These are phyloP conservation scores for Falco punctatus DNA, from an alignment of 2,113 vertebrate species.

Conservation along the genomic window DNA sequence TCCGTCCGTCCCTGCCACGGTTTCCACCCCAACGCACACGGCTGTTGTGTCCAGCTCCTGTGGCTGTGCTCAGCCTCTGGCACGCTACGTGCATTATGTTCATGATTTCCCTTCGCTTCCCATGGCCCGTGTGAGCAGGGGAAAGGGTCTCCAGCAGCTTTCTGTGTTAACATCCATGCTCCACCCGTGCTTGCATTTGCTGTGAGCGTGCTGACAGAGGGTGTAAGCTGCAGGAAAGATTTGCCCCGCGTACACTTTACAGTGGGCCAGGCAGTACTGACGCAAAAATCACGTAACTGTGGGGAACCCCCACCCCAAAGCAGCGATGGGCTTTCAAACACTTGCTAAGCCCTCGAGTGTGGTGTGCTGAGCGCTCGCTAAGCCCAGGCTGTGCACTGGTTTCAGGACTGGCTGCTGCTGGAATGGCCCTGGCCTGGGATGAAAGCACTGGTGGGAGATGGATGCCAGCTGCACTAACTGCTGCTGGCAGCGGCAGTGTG, in stretches of 20 bases:
- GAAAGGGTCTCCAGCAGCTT: background rate
- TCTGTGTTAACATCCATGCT: accelerated
- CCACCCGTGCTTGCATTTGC: accelerated
- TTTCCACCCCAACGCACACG: accelerated
- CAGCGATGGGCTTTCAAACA: background rate
- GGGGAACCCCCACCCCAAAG: background rate
- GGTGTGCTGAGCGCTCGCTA: accelerated
- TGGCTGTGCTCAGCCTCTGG: accelerated
- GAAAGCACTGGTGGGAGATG: background rate
- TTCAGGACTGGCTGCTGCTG: background rate
- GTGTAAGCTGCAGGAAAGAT: background rate
- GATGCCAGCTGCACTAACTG: background rate
- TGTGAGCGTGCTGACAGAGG: accelerated
- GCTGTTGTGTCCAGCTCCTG: background rate
- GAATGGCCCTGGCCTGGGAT: too few species aligned
- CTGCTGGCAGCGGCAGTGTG: accelerated
- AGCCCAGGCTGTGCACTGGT: accelerated
- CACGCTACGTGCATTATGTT: accelerated
- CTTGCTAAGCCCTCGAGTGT: background rate
- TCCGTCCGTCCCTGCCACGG: accelerated
- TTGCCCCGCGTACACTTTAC: background rate
- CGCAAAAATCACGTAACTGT: background rate
- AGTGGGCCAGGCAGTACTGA: background rate
- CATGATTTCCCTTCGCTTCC: background rate
- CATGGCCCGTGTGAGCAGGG: background rate